Evolutionary conservation across 2,113 vertebrate species (phyloP).

Genomic region (Cynopterus brachyotis): DNA sequence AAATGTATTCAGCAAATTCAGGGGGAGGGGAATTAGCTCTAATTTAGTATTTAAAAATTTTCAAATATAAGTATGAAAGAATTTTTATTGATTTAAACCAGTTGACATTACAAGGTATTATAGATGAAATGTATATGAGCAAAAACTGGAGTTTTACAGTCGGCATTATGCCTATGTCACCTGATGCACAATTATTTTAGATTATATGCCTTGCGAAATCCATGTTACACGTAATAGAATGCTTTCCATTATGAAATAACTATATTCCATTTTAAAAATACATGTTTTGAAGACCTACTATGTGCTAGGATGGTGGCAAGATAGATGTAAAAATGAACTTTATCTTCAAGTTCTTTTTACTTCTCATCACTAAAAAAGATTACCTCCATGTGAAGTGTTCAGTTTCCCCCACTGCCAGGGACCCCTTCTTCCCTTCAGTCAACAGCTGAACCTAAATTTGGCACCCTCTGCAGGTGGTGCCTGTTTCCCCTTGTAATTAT

Average conservation of each 20-base stretch:
- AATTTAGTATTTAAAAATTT: neutral
- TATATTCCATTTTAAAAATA: neutral
- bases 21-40: neutral
- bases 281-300: slow-evolving; percentile 36
- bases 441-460: neutral
- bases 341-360: neutral
- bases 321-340: neutral
- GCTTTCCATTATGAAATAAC: neutral
- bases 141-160: neutral
- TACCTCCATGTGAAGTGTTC: neutral
- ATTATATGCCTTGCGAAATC: neutral
- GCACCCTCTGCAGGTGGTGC: slow-evolving; percentile 47
- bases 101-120: neutral
- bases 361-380: neutral
- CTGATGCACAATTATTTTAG: slow-evolving; percentile 27
- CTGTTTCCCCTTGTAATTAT: neutral
- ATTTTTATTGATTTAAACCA: neutral
- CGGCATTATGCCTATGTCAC: neutral
- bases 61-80: neutral
- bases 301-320: neutral
- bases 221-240: neutral
- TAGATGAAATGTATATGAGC: neutral
- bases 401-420: neutral
- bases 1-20: neutral
- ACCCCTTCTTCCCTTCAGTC: neutral